Evolutionary conservation across 2,113 vertebrate species (phyloP), one percentile per base, ranked within the genome.

Genomic region (Nothoprocta perdicaria): DNA sequence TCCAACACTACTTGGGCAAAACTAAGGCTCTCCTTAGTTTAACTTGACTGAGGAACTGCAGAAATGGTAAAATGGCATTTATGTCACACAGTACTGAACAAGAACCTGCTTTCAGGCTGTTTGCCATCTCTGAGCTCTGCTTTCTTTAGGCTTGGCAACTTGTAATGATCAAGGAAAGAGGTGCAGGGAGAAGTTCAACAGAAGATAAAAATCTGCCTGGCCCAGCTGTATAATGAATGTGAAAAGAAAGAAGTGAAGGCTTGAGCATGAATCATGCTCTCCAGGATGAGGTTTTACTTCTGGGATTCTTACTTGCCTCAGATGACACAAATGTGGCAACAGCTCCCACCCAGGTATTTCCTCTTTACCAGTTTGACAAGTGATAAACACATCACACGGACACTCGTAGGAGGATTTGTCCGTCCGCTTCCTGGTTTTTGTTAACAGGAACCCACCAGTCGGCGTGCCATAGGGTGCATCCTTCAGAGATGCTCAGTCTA

Each of bases 331-430:
- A 48, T 3, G 8, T 10, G 21, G 80, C 2, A 41, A 38, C 40
- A 50, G 17, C 66, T 88, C 84, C 74, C 26, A 3, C 15, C 10
- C 1, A 12, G 41, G 5, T 6, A 12, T 1, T 14, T 33, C 80
- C 72, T 21, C 35, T 12, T 1, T 35, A 27, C 2, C 55, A 8
- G 35, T 10, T 7, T 12, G 60, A 65, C 33, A 45, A 48, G 73
- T 0, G 5, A 31, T 14, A 33, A 67, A 24, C 1, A 0, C 1
- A 0, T 0, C 23, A 6, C 0, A 58, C 41, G 46, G 17, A 24
- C 52, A 24, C 4, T 57, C 12, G 29, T 31, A 2, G 11, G n/a
- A 73, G 6, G 0, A 27, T n/a, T 60, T 31, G 82, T 74, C 35
- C 9, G 10, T 6, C 48, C 48, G 46, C 40, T 22, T 35, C 65